A percentile compares a stretch with the other conserved stretches of the same genome.
These are phyloP conservation scores for Boleophthalmus pectinirostris DNA, from an alignment of 2,113 vertebrate species.

Conservation along the genomic window DNA sequence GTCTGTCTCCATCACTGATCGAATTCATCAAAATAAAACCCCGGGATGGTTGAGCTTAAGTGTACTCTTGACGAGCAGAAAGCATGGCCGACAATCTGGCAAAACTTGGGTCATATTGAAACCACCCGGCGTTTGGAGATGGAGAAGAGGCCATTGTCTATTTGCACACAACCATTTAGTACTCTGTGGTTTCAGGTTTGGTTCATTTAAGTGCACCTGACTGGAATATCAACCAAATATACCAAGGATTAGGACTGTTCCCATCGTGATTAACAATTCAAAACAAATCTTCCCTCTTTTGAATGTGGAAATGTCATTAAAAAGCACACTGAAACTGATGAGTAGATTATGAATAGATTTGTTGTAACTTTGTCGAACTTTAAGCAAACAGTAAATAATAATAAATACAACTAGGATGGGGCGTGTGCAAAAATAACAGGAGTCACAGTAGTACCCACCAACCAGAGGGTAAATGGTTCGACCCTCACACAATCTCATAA, in stretches of 20 bases:
- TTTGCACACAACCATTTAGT: slow-evolving; percentile 14
- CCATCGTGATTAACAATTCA: too few species aligned
- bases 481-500: too few species aligned
- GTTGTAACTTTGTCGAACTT: not conserved
- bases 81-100: slow-evolving; percentile 40
- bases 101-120: slow-evolving; percentile 8
- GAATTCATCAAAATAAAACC: slow-evolving; percentile 32
- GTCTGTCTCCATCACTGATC: slow-evolving; percentile 26
- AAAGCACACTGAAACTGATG: too few species aligned
- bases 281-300: too few species aligned
- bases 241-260: too few species aligned
- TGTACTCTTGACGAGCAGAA: slow-evolving; percentile 35
- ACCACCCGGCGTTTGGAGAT: slow-evolving; percentile 19
- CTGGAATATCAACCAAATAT: slow-evolving; percentile 18
- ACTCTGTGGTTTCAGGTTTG: slow-evolving; percentile 20
- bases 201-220: slow-evolving; percentile 14
- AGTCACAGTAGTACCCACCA: too few species aligned
- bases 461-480: too few species aligned
- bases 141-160: slow-evolving; percentile 21
- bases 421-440: too few species aligned
- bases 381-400: not conserved
- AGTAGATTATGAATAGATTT: too few species aligned
- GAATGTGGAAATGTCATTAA: too few species aligned
- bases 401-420: too few species aligned
- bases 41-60: slow-evolving; percentile 28